A percentile compares a stretch with the other conserved stretches of the same genome.
phyloP scores from a whole-genome alignment of 2,113 vertebrate species.

The Leptobrachium leishanense region DNA sequence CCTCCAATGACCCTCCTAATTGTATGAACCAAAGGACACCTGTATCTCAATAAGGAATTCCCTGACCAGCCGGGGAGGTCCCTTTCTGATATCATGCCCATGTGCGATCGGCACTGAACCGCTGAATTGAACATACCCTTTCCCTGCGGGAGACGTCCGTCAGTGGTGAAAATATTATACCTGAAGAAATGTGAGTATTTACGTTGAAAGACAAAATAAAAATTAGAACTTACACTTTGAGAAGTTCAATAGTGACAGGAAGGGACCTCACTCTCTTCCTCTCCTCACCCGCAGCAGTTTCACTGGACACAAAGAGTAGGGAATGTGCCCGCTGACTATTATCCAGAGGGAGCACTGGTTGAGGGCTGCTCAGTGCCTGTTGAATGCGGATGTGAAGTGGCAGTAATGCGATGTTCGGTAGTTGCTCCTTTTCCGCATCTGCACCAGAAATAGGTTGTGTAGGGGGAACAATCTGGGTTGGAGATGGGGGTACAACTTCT shows the following conservation, averaged over 20 bases:
- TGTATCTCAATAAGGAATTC: no score
- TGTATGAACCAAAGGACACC: no score
- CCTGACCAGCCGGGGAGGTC: no score
- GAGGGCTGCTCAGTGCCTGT: conserved; percentile 87
- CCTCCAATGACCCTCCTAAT: no score
- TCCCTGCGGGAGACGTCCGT: no score
- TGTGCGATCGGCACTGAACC: no score
- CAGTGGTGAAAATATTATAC: no score
- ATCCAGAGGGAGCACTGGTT: conserved; percentile 78
- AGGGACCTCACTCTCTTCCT: conserved; percentile 77
- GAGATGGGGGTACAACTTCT: conserved; percentile 65
- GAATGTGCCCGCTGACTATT: conserved; percentile 87
- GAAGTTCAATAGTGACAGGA: conserved; percentile 91
- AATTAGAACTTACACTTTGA: conserved; percentile 88
- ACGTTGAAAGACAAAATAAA: not conserved
- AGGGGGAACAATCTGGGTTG: conserved; percentile 46
- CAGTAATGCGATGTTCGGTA: conserved; percentile 72
- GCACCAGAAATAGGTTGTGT: conserved; percentile 34
- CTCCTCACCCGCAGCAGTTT: conserved; percentile 73
- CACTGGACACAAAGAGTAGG: conserved; percentile 83
- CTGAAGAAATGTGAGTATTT: no score
- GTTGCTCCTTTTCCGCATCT: conserved; percentile 60
- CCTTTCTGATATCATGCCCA: no score
- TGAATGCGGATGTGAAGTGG: conserved; percentile 96
- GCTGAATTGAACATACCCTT: no score